Evolutionary conservation across 2,113 vertebrate genomes (phyloP).

Genomic region (Australoheros scitulus): DNA sequence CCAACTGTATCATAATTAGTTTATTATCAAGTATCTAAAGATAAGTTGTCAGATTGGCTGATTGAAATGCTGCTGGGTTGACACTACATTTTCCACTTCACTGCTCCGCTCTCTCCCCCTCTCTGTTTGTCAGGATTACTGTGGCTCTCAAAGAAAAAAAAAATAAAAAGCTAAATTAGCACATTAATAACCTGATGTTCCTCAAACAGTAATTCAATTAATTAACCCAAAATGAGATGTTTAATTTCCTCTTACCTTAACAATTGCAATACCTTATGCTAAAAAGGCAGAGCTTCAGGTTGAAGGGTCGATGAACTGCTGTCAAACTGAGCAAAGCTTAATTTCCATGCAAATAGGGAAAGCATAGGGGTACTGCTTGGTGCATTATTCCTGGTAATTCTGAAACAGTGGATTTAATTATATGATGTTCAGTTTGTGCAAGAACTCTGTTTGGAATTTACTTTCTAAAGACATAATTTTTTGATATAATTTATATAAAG

Average conservation of each 20-base stretch:
- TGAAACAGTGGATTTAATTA: neutral
- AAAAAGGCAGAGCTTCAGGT: slow-evolving; percentile 9
- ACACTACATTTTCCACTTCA: slow-evolving; percentile 47
- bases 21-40: slow-evolving; percentile 53
- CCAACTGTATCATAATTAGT: slow-evolving; percentile 55
- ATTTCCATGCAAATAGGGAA: neutral
- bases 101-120: neutral
- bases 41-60: slow-evolving; percentile 31
- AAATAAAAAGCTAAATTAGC: slow-evolving; percentile 38
- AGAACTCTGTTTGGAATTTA: neutral
- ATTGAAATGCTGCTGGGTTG: slow-evolving; percentile 46
- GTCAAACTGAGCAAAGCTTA: slow-evolving; percentile 12
- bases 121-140: slow-evolving; percentile 1
- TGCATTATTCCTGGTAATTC: neutral
- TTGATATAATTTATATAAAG: neutral
- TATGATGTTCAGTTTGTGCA: neutral
- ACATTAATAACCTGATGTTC: slow-evolving; percentile 39
- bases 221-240: slow-evolving; percentile 49
- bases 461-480: neutral
- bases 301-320: neutral
- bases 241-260: slow-evolving; percentile 31
- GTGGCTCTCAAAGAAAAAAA: neutral
- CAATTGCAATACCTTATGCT: neutral
- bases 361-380: neutral
- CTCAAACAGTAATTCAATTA: slow-evolving; percentile 41